Evolutionary conservation across 1,140 invertebrate species (phyloP).

Genomic region (Papilio polytes): DNA sequence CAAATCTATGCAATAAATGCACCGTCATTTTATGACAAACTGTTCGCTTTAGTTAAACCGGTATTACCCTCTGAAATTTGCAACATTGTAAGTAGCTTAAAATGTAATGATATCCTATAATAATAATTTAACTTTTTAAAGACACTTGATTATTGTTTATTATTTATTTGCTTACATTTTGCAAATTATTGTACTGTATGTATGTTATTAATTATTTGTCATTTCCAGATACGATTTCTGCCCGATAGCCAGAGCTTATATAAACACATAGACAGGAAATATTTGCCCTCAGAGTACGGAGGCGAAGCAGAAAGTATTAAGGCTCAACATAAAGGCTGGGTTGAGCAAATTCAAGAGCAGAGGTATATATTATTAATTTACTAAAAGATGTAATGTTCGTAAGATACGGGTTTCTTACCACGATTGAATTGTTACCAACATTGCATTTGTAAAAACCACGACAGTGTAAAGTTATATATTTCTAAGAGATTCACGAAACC

Average conservation of each 20-base stretch:
- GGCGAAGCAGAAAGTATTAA: conserved; percentile 83
- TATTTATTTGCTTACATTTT: not conserved
- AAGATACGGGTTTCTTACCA: too few relatives aligned
- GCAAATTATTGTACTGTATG: too few relatives aligned
- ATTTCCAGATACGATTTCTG: conserved; percentile 83
- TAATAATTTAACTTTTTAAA: too few relatives aligned
- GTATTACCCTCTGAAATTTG: conserved; percentile 86
- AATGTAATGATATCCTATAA: not conserved
- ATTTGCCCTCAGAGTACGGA: conserved; percentile 87
- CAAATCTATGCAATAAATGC: conserved; percentile 88
- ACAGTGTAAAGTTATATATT: too few relatives aligned
- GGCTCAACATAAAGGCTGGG: conserved; percentile 79
- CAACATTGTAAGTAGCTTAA: conserved; percentile 62
- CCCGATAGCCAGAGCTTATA: conserved; percentile 83
- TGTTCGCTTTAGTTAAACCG: conserved; percentile 86
- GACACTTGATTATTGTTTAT: too few relatives aligned
- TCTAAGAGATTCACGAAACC: too few relatives aligned
- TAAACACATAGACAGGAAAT: conserved; percentile 83
- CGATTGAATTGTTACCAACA: too few relatives aligned
- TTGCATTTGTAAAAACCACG: too few relatives aligned
- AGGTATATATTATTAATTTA: not conserved
- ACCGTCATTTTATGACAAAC: conserved; percentile 85
- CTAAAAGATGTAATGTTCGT: too few relatives aligned
- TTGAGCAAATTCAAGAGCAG: conserved; percentile 47
- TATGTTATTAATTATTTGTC: not conserved